Conservation (phyloP, 2,797 vertebrate genomes). For the Lepidocolaptes lacrymiger region DNA sequence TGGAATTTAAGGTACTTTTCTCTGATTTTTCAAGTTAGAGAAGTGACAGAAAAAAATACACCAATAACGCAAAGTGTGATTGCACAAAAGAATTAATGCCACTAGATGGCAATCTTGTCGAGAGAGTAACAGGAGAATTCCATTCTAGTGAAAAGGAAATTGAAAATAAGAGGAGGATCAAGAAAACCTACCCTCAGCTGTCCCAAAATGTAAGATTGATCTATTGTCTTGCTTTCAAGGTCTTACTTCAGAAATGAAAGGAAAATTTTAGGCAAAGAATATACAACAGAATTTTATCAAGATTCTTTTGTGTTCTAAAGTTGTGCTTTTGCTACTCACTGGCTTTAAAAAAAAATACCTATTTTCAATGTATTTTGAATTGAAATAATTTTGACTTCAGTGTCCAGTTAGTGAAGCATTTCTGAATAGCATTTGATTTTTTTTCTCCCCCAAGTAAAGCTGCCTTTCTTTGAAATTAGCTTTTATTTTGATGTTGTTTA, state of each 20-base stretch:
- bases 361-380: not conserved
- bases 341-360: not conserved
- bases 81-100: not conserved
- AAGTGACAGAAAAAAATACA: not conserved
- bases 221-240: not conserved
- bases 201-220: not conserved
- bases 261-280: not conserved
- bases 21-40: not conserved
- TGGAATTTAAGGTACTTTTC: not conserved
- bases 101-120: constrained; percentile 74
- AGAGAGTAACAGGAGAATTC: constrained; percentile 4
- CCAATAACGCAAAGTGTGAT: not conserved
- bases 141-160: not conserved
- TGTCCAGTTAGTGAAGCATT: not conserved
- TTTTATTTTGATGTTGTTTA: not conserved
- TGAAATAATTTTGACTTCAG: not conserved
- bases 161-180: not conserved
- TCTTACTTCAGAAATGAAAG: not conserved
- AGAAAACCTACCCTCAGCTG: not conserved
- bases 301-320: not conserved
- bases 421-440: not conserved
- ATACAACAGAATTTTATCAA: not conserved
- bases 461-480: not conserved
- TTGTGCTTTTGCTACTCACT: not conserved
- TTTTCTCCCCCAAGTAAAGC: not conserved